Percentiles rank a stretch among this genome's conserved stretches.
Evolutionary conservation across 2,797 vertebrate genomes (phyloP).

Genomic region (Astyanax mexicanus): DNA sequence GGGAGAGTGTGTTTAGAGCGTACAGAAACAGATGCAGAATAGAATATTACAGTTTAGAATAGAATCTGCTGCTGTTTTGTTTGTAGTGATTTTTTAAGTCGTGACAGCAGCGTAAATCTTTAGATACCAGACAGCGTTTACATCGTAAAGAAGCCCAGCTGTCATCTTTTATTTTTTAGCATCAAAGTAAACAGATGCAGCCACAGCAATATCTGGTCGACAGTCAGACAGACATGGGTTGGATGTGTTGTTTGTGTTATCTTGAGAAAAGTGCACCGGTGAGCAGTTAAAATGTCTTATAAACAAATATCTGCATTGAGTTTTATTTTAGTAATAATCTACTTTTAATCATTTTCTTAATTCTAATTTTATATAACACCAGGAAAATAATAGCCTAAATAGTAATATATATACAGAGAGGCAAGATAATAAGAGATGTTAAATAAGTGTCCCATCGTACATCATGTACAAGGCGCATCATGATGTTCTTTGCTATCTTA

Average conservation of each 20-base stretch:
- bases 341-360: background rate
- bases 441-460: too few relatives aligned
- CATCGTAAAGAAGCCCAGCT: constrained; percentile 1
- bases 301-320: background rate
- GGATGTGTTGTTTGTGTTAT: background rate
- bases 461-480: too few relatives aligned
- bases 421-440: background rate
- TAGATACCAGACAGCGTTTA: background rate
- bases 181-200: constrained; percentile 11
- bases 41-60: background rate
- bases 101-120: background rate
- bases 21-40: background rate
- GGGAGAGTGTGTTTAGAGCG: background rate
- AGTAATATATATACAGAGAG: too few relatives aligned
- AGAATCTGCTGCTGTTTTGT: constrained; percentile 1
- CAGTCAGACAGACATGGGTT: background rate
- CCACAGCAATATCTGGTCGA: background rate
- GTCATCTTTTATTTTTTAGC: background rate
- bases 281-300: background rate
- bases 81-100: background rate
- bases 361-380: background rate
- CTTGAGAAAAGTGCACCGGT: background rate
- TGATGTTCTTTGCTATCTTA: too few relatives aligned
- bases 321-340: background rate
- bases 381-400: background rate